These are phyloP conservation scores for Archilochus colubris DNA, from an alignment of 2,113 vertebrate genomes.

Conservation along the genomic window DNA sequence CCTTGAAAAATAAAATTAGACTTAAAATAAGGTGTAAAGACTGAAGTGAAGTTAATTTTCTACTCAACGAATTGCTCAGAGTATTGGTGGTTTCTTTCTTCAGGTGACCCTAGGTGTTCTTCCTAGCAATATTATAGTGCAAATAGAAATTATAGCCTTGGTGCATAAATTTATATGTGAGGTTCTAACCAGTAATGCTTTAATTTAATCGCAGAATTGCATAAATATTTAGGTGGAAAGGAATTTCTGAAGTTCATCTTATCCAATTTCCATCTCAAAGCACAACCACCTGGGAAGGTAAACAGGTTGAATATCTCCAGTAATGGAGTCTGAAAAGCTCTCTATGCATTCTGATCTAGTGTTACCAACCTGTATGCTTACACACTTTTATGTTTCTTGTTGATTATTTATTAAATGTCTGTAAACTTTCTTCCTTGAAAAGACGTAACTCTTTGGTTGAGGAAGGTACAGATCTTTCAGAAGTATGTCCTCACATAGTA, in stretches of 20 bases:
- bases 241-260: neutral
- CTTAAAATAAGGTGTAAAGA: neutral
- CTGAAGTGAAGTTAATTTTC: neutral
- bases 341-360: neutral
- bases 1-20: neutral
- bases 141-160: neutral
- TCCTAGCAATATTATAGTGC: neutral
- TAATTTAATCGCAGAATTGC: neutral
- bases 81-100: neutral
- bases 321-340: neutral
- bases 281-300: neutral
- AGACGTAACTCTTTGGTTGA: neutral
- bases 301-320: neutral
- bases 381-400: neutral
- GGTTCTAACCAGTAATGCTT: neutral
- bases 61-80: neutral
- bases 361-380: neutral
- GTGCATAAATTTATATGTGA: neutral
- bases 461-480: neutral
- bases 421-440: neutral
- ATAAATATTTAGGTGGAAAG: neutral
- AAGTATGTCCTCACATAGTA: neutral
- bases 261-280: neutral
- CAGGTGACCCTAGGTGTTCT: neutral
- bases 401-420: neutral